Evolutionary conservation across 2,797 vertebrate species (phyloP).

Genomic region (Anolis apletophallus): DNA sequence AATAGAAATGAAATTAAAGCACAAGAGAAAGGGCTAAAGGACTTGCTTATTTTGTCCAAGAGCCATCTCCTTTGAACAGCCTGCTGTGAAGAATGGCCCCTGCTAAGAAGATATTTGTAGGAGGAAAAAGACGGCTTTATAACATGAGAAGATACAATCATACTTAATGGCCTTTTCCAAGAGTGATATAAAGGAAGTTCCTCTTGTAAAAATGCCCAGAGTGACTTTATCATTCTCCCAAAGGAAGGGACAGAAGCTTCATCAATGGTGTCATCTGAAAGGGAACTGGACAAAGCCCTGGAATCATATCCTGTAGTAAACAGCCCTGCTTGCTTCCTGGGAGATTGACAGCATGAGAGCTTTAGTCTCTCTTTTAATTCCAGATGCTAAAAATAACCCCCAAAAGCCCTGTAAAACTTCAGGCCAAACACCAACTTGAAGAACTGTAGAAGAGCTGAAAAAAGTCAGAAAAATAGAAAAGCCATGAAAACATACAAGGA

Average conservation of each 20-base stretch:
- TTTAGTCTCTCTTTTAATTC: constrained; percentile 33
- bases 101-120: not conserved
- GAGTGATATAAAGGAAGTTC: constrained; percentile 27
- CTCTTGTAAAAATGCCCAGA: constrained; percentile 26
- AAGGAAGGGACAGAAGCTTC: constrained; percentile 28
- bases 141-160: constrained; percentile 12
- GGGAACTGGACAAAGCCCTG: constrained; percentile 41
- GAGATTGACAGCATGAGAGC: constrained; percentile 35
- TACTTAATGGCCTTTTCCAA: constrained; percentile 2
- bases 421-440: constrained; percentile 2
- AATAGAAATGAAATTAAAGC: constrained; percentile 14
- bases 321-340: constrained; percentile 9
- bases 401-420: constrained; percentile 5
- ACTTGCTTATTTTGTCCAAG: constrained; percentile 4
- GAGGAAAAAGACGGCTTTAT: constrained; percentile 24
- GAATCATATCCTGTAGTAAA: constrained; percentile 49
- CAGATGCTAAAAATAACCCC: constrained; percentile 40
- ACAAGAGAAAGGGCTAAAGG: not conserved
- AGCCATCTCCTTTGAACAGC: not conserved
- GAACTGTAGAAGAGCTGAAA: not conserved
- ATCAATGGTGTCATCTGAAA: constrained; percentile 39
- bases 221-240: constrained; percentile 28
- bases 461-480: not conserved
- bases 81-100: not conserved
- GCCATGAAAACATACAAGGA: too few relatives aligned